Percentiles rank a stretch among this genome's conserved stretches.
These are phyloP conservation scores for Pionites leucogaster DNA, from an alignment of 2,113 vertebrate species.

Conservation along the genomic window DNA sequence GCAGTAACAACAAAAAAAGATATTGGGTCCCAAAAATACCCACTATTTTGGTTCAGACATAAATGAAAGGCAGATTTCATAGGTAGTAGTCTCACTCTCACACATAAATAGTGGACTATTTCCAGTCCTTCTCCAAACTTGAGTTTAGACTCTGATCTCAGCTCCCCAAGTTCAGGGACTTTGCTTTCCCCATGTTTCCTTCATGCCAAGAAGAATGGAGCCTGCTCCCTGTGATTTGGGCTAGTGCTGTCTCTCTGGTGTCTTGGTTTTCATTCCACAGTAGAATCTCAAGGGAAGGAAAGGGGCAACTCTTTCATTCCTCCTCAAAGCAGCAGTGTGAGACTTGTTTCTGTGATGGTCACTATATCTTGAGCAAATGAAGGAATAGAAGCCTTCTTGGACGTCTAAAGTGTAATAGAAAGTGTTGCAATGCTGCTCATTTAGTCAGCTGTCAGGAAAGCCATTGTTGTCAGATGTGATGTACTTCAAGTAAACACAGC, in stretches of 20 bases:
- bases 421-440: background rate
- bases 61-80: background rate
- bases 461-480: background rate
- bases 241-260: background rate
- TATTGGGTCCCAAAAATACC: background rate
- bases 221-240: background rate
- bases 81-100: background rate
- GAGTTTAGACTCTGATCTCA: background rate
- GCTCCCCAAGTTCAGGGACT: background rate
- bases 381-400: background rate
- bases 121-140: background rate
- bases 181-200: rapidly evolving
- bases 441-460: background rate
- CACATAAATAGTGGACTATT: background rate
- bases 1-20: background rate
- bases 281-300: background rate
- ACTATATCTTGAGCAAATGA: background rate
- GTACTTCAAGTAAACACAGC: background rate
- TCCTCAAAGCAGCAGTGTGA: background rate
- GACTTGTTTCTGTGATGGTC: background rate
- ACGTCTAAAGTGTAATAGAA: background rate
- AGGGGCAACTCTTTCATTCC: background rate
- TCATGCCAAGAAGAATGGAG: background rate
- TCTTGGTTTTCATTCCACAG: background rate
- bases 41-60: background rate